A percentile compares a stretch with the other conserved stretches of the same genome.
phyloP scores from a whole-genome alignment of 2,888 invertebrate species.

The Oxyteleia sp. region DNA sequence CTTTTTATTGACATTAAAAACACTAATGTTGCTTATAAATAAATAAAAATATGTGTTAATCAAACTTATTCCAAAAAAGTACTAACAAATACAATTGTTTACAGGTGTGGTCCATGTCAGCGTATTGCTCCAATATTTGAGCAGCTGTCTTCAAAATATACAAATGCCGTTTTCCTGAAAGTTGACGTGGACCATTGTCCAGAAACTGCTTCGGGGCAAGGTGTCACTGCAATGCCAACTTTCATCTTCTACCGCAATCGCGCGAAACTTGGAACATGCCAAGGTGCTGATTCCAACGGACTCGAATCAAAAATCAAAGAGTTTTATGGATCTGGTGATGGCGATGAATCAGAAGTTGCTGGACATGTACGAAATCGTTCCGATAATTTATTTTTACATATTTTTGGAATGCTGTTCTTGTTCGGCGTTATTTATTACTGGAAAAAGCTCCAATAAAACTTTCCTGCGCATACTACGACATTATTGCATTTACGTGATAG shows the following conservation, averaged over 20 bases:
- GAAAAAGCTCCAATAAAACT: slow-evolving; percentile 80
- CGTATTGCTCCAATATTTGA: slow-evolving; percentile 97
- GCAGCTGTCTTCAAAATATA: slow-evolving; percentile 95
- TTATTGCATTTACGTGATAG: not conserved
- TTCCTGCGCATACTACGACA: slow-evolving; percentile 6
- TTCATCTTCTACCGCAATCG: slow-evolving; percentile 97
- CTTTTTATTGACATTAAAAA: too few relatives aligned
- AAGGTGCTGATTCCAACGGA: slow-evolving; percentile 94
- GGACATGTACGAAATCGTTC: slow-evolving; percentile 92
- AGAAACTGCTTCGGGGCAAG: slow-evolving; percentile 95
- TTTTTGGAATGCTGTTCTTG: slow-evolving; percentile 84
- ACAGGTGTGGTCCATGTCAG: slow-evolving; percentile 98
- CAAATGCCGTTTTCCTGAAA: slow-evolving; percentile 96
- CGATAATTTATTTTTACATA: slow-evolving; percentile 83
- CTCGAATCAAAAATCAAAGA: slow-evolving; percentile 97
- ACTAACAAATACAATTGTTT: slow-evolving; percentile 60
- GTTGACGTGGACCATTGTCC: slow-evolving; percentile 98
- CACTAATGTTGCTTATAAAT: too few relatives aligned
- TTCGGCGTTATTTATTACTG: slow-evolving; percentile 82
- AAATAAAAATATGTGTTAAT: too few relatives aligned
- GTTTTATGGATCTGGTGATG: slow-evolving; percentile 91
- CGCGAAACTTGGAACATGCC: slow-evolving; percentile 94
- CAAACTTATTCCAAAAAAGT: too few relatives aligned
- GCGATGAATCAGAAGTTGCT: slow-evolving; percentile 90
- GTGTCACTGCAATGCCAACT: slow-evolving; percentile 99